Evolutionary conservation across 1,140 invertebrate genomes (phyloP), one percentile per base, ranked within the genome.

Genomic region (Zophobas atratus): DNA sequence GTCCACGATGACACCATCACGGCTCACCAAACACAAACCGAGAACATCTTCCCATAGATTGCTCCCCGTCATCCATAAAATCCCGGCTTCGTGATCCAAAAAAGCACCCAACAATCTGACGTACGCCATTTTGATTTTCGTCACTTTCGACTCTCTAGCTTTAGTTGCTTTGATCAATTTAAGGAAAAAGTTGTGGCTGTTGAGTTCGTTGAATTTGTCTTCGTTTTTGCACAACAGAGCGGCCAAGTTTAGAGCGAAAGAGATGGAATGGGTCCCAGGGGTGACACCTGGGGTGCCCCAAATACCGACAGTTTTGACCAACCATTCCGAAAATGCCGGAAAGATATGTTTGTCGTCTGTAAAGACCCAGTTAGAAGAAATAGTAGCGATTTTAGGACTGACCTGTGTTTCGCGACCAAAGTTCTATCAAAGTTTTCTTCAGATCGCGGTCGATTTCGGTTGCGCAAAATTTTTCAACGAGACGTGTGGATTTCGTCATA

Each of bases 1-100:
- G 32, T 88, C 86, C 0, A 89, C 89, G 6, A 92, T 88, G 77
- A 92, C 92, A 77, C 92, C 81, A 3, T 91, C 92, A 41, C 91
- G 89, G 85, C 90, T 89, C 53, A 86, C 83, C 71, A 91, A 89
- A 70, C 88, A 89, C 70, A 88, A 89, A 55, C 88, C 87, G 1
- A 92, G 83, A 2, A 91, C 85, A 56, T 89, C 82, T 35, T 83
- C 84, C 91, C 91, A 93, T 2, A 84, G 78, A 81, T 88, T 86
- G 76, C 86, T 87, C 49, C 88, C 78, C 34, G 88, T 86, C 1
- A 92, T 83, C 88, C 90, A 92, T 38, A 88, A 82, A 39, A 90
- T 77, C 1, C 91, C 92, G 77, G 87, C 86, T 79, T 84, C 82
- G 80, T 92, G 90, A 5, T 83, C 81, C 39, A 89, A 85, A 38